A percentile compares a stretch with the other conserved stretches of the same genome.
Evolutionary conservation across 2,797 vertebrate genomes (phyloP).

Genomic region (Hoplostethus mediterraneus): DNA sequence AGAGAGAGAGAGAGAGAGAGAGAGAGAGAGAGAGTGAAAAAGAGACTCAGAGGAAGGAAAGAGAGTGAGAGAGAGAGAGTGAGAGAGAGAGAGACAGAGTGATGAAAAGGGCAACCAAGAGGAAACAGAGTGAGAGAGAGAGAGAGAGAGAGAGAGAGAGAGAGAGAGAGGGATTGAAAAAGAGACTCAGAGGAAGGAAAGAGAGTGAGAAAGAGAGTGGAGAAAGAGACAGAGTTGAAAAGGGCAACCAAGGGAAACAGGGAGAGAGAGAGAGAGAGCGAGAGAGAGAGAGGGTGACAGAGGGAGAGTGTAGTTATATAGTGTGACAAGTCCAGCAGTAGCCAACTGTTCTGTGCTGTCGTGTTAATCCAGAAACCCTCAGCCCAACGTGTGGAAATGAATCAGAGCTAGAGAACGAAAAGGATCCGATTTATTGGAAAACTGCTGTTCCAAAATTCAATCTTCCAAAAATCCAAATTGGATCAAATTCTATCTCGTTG

Average conservation of each 20-base stretch:
- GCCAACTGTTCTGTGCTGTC: constrained; percentile 23
- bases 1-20: constrained; percentile 16
- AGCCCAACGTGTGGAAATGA: too few relatives aligned
- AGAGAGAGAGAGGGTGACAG: constrained; percentile 11
- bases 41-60: constrained; percentile 18
- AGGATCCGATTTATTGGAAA: too few relatives aligned
- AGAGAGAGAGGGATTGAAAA: constrained; percentile 22
- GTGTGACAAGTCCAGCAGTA: constrained; percentile 50
- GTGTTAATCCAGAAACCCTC: too few relatives aligned
- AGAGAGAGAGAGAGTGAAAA: constrained; percentile 22
- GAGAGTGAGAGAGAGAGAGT: constrained; percentile 1
- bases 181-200: constrained; percentile 18
- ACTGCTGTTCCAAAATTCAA: too few relatives aligned
- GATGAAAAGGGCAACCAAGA: too few relatives aligned
- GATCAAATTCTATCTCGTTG: too few relatives aligned
- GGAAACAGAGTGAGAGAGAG: constrained; percentile 19
- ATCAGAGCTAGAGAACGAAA: too few relatives aligned
- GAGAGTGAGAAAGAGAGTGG: background rate
- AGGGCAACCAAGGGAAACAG: constrained; percentile 9
- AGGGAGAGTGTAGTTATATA: constrained; percentile 45
- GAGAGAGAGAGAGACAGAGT: constrained; percentile 28
- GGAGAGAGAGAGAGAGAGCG: background rate
- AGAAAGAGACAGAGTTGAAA: constrained; percentile 28
- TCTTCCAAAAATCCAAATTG: too few relatives aligned
- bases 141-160: constrained; percentile 24